phyloP scores from a whole-genome alignment of 53 echinoderm and acorn worm species.

The Crossaster papposus region DNA sequence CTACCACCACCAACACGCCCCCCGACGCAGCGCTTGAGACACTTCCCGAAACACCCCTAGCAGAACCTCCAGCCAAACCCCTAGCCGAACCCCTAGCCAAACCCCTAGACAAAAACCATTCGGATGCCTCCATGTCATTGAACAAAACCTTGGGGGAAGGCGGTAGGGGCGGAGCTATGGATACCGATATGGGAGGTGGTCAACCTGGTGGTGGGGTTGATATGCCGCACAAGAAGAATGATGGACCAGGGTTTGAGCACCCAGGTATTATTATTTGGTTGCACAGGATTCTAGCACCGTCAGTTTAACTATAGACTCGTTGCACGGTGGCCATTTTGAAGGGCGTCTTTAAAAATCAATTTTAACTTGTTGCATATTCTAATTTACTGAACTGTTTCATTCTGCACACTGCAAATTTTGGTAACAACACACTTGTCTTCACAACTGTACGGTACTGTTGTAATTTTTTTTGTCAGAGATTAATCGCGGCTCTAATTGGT shows the following conservation, averaged over 20 bases:
- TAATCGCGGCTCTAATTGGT: too few relatives aligned
- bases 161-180: constrained; percentile 9
- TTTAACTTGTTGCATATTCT: too few relatives aligned
- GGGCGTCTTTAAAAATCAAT: too few relatives aligned
- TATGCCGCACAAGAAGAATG: constrained; percentile 18
- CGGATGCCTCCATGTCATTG: too few relatives aligned
- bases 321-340: too few relatives aligned
- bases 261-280: constrained; percentile 18
- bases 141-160: background rate
- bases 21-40: constrained; percentile 8
- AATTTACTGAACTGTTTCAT: too few relatives aligned
- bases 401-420: too few relatives aligned
- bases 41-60: background rate
- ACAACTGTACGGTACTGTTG: too few relatives aligned
- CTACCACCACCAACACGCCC: constrained; percentile 12
- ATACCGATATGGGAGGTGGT: background rate
- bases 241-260: background rate
- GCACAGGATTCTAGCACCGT: background rate
- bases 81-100: too few relatives aligned
- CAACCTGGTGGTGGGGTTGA: background rate
- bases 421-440: too few relatives aligned
- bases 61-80: background rate
- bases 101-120: too few relatives aligned
- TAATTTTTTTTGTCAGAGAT: too few relatives aligned
- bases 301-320: background rate